Conservation (phyloP, 2,113 vertebrate species). For the Passer montanus region DNA sequence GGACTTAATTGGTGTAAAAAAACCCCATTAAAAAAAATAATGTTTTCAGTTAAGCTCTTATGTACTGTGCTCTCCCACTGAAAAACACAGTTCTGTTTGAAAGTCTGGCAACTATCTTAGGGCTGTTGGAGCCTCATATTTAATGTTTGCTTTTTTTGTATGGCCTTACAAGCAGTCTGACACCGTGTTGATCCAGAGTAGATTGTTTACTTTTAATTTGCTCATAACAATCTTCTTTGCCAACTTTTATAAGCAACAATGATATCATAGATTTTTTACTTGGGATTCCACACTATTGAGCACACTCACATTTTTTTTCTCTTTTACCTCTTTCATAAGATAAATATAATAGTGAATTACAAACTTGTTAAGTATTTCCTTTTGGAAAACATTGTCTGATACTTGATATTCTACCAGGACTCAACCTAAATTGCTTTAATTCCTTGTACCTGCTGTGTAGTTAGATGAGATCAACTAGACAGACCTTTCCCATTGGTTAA, state of each 20-base stretch:
- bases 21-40: rapidly evolving
- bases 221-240: background rate
- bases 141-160: background rate
- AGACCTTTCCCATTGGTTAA: constrained; percentile 83
- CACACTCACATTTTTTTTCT: background rate
- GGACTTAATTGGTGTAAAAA: background rate
- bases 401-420: constrained; percentile 17
- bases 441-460: constrained; percentile 64
- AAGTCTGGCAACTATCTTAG: constrained; percentile 20
- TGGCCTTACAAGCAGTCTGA: constrained; percentile 18
- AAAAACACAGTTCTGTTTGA: background rate
- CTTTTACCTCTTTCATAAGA: background rate
- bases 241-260: constrained; percentile 12
- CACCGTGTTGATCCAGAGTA: background rate
- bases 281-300: constrained; percentile 24
- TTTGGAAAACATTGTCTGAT: constrained; percentile 24
- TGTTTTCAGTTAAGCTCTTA: background rate
- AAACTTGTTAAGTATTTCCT: constrained; percentile 52
- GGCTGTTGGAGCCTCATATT: background rate
- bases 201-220: constrained; percentile 54
- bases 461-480: constrained; percentile 83
- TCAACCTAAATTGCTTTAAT: constrained; percentile 64
- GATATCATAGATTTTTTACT: constrained; percentile 38
- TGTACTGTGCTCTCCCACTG: background rate
- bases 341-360: constrained; percentile 38